Conservation (phyloP, 2,797 vertebrate genomes). For the Phaenicophaeus curvirostris region DNA sequence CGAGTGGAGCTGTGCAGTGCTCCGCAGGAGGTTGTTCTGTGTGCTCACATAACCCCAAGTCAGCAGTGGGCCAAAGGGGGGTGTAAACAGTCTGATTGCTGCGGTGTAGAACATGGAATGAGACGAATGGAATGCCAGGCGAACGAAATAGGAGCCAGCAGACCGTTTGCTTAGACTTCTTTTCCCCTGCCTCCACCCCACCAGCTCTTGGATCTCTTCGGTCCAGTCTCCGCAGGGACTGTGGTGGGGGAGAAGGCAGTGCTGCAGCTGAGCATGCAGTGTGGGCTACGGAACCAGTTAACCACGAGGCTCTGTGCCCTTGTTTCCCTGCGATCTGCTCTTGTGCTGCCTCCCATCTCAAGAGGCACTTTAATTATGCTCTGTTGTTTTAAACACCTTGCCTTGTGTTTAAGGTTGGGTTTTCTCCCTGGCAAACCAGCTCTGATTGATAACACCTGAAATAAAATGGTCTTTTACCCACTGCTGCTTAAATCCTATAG, state of each 20-base stretch:
- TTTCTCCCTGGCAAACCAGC: neutral
- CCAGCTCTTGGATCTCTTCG: neutral
- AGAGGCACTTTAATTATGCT: neutral
- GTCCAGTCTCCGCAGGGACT: neutral
- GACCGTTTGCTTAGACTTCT: neutral
- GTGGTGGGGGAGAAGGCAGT: neutral
- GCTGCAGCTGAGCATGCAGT: accelerated
- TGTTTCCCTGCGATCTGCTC: neutral
- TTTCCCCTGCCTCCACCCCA: neutral
- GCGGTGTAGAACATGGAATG: neutral
- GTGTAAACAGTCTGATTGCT: neutral
- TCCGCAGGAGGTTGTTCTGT: neutral
- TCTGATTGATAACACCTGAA: neutral
- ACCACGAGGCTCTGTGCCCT: neutral
- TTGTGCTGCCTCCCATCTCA: neutral
- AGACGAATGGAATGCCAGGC: neutral
- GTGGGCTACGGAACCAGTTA: neutral
- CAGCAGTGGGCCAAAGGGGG: neutral
- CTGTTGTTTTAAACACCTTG: neutral
- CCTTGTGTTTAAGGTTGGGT: neutral
- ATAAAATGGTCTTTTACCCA: neutral
- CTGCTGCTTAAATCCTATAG: neutral
- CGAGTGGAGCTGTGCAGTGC: neutral
- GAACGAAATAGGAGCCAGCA: neutral
- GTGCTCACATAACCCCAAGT: too few relatives aligned